Evolutionary conservation across 2,113 vertebrate genomes (phyloP), one percentile per base, ranked within the genome.

Genomic region (Notiomystis cincta): DNA sequence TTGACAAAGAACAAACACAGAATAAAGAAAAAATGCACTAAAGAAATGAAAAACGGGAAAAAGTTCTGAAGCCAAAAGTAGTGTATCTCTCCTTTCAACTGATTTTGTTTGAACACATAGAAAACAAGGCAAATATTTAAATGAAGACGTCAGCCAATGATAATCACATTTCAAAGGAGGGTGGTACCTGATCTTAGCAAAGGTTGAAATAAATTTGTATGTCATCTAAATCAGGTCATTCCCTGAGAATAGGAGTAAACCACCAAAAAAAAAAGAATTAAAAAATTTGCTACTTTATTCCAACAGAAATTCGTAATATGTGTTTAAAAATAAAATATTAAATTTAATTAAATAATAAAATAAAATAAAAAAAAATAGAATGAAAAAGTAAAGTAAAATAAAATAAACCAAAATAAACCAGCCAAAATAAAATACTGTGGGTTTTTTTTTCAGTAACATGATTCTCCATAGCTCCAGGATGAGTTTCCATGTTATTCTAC

Each of bases 401-500:
- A 14, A 58, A 30, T 3, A 24, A 60, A 56, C 37, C 12, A 35
- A 75, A 66, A 22, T 10, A 20, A 28, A 47, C 3, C 3, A 87
- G 35, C 0, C 2, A 56, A 53, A 9, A 18, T 22, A 28, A 50
- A 54, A 27, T 18, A 20, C 4, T 47, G 2, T 0, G n/a, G n/a
- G n/a, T n/a, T n/a, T n/a, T 28, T 81, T 77, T 85, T 73, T 66
- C 27, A 42, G 11, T 22, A 61, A n/a, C 16, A 13, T 25, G 27
- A 54, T 45, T 51, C 13, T 53, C 33, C 14, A 21, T 31, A 47
- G 15, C 13, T 82, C 27, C 40, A 51, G 35, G 37, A 70, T 3
- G 6, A 65, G 18, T 56, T 76, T 56, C 61, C 28, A 6, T 31
- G 24, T 53, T 79, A 66, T 65, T 35, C 17, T 76, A 35, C 20